These are phyloP conservation scores for Tamandua tetradactyla DNA, from an alignment of 2,797 vertebrate species.

Conservation along the genomic window DNA sequence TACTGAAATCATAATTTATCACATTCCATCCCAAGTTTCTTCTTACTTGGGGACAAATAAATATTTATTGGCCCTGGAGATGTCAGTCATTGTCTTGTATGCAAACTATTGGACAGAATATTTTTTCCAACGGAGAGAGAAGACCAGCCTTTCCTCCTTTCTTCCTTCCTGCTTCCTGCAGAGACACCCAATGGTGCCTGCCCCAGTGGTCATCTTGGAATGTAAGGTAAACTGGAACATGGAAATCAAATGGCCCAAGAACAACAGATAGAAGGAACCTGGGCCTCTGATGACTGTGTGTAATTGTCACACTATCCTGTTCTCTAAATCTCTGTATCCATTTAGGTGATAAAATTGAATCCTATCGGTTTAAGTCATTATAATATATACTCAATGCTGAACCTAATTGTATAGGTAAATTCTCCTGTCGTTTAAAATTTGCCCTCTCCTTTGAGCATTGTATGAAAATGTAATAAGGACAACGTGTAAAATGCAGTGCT, in stretches of 20 bases:
- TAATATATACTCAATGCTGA: not conserved
- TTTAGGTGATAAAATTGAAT: not conserved
- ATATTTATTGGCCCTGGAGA: not conserved
- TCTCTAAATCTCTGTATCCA: not conserved
- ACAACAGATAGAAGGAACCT: not conserved
- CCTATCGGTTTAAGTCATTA: not conserved
- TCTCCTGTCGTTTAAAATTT: not conserved
- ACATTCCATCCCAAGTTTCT: not conserved
- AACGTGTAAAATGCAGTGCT: not conserved
- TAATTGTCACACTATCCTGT: not conserved
- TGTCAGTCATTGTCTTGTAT: not conserved
- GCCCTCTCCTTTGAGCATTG: not conserved
- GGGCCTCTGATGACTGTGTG: not conserved
- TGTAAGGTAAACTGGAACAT: not conserved
- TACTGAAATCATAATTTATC: not conserved
- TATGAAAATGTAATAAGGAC: not conserved
- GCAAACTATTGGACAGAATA: not conserved
- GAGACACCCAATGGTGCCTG: not conserved
- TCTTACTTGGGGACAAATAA: no score
- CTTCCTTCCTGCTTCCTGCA: not conserved
- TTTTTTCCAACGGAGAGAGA: not conserved
- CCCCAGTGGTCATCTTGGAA: not conserved
- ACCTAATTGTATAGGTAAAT: not conserved
- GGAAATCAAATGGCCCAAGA: not conserved
- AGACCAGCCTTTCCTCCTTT: not conserved